Conservation (phyloP, 2,888 invertebrate genomes). For the Macrosiphum euphorbiae region DNA sequence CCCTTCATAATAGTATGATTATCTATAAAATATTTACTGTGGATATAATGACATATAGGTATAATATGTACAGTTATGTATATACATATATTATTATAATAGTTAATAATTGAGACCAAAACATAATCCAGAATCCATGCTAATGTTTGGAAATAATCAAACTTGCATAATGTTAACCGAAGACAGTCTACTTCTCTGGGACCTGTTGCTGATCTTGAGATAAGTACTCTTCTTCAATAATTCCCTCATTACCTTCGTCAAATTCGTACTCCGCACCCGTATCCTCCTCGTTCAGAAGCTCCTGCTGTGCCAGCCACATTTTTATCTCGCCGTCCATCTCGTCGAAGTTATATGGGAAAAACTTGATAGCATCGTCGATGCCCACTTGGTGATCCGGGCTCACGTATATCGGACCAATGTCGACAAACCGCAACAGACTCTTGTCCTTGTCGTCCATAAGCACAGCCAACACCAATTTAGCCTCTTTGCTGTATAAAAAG, state of each 20-base stretch:
- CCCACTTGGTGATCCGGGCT: slow-evolving; percentile 79
- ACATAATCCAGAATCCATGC: neutral
- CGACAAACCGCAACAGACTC: slow-evolving; percentile 76
- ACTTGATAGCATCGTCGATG: slow-evolving; percentile 75
- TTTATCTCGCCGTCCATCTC: slow-evolving; percentile 68
- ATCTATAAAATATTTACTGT: neutral
- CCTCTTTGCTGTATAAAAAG: slow-evolving; percentile 72
- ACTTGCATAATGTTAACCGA: neutral
- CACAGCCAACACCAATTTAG: slow-evolving; percentile 80
- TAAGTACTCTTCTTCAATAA: neutral
- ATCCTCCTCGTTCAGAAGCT: slow-evolving; percentile 66
- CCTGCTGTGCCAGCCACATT: slow-evolving; percentile 65
- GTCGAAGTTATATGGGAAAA: slow-evolving; percentile 80
- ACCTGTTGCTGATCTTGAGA: neutral
- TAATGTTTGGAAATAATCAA: neutral
- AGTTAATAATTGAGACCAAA: neutral
- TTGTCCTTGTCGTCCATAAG: slow-evolving; percentile 75
- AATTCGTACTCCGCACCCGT: neutral
- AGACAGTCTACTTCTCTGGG: neutral
- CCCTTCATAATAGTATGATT: neutral
- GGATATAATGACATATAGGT: neutral
- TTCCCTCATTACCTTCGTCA: neutral
- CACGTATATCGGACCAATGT: slow-evolving; percentile 79
- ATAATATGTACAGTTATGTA: neutral
- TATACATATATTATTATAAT: neutral